Evolutionary conservation across 2,797 vertebrate genomes (phyloP), one percentile per base, ranked within the genome.

Genomic region (Acrossocheilus fasciatus): DNA sequence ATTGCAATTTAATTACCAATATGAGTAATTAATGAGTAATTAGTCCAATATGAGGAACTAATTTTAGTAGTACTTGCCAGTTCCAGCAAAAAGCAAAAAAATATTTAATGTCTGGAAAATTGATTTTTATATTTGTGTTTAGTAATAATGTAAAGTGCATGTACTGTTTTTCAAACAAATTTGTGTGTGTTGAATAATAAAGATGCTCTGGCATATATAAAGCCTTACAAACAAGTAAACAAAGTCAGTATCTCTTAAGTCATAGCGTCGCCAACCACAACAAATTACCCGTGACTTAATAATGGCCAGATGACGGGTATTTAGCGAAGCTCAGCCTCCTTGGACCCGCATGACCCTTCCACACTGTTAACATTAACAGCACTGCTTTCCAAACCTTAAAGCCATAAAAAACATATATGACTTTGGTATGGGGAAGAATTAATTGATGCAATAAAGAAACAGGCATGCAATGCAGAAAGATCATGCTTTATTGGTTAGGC

Each of bases 221-320:
- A 74, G 73, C 54, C 69, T 64, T 62, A 76, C 72, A 73, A 77
- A 80, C 86, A 82, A 54, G 76, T 83, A 89, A 88, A 87, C 78
- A 57, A 80, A 84, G 78, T 84, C 88, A 87, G 86, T 88, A 91
- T 91, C 91, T 91, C 81, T 82, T 68, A 73, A 89, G 66, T 77
- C 86, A 89, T 79, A 87, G 85, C 39, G 9, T 74, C 81, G 52
- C 80, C 83, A 86, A 86, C 89, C 87, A 83, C 77, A 18, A 64
- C 87, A 90, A 92, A 92, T 92, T 89, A 88, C 79, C 89, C 89
- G 26, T 91, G 91, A 90, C 91, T 88, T 88, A 86, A 89, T 90
- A 90, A 91, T 83, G 87, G 76, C 84, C 85, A 90, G 80, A 88
- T 88, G 88, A 89, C 73, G 88, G 72, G 82, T 87, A 64, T 87